These are phyloP conservation scores for Sebastolobus alascanus DNA, from an alignment of 2,797 vertebrate genomes.

Conservation along the genomic window DNA sequence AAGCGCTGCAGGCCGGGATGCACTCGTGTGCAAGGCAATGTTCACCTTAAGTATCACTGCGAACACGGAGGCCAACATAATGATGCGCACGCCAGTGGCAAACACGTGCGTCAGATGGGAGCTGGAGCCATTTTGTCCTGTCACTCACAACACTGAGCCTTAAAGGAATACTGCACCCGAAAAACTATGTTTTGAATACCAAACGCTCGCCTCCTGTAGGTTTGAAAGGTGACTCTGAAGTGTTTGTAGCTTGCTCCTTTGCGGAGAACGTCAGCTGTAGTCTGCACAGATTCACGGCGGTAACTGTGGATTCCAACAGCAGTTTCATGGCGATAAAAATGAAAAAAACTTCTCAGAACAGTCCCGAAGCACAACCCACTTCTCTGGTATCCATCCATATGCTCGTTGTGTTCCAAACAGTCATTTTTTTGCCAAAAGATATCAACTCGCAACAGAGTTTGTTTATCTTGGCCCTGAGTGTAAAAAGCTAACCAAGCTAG, in stretches of 20 bases:
- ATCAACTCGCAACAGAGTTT: conserved; percentile 15
- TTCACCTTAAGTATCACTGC: conserved; percentile 37
- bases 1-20: conserved; percentile 32
- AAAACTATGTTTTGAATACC: conserved; percentile 32
- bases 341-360: conserved; percentile 9
- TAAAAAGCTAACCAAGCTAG: conserved; percentile 19
- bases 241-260: conserved; percentile 15
- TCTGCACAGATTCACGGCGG: background rate
- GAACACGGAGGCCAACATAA: conserved; percentile 42
- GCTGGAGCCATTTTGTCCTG: conserved; percentile 46
- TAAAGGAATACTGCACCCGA: conserved; percentile 32
- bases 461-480: conserved; percentile 18
- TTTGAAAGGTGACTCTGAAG: conserved; percentile 24
- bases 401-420: background rate
- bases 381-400: conserved; percentile 27
- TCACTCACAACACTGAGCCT: conserved; percentile 52
- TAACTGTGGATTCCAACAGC: conserved; percentile 4
- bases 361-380: background rate
- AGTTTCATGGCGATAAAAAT: background rate
- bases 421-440: conserved; percentile 12
- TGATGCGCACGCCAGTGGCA: conserved; percentile 48
- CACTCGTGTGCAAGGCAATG: conserved; percentile 24
- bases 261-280: background rate
- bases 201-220: conserved; percentile 23
- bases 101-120: conserved; percentile 48